A percentile compares a stretch with the other conserved stretches of the same genome.
Evolutionary conservation across 2,113 vertebrate species (phyloP).

Genomic region (Phoenicopterus ruber): DNA sequence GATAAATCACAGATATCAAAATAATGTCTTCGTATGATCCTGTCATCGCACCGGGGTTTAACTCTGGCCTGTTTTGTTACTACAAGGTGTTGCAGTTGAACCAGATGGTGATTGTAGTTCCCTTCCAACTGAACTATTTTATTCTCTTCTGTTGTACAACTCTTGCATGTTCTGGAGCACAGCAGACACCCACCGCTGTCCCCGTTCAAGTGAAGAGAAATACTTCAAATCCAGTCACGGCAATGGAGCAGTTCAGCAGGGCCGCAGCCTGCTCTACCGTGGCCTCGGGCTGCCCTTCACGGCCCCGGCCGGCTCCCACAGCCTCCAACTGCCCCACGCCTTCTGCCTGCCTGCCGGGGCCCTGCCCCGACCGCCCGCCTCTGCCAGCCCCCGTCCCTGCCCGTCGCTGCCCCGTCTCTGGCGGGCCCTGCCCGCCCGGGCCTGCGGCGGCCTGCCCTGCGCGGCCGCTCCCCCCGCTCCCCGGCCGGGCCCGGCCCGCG

Average conservation of each 20-base stretch:
- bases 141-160: neutral
- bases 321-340: fast-evolving
- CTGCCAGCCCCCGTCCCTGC: neutral
- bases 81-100: neutral
- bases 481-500: too few relatives aligned
- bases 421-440: too few relatives aligned
- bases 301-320: fast-evolving
- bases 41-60: neutral
- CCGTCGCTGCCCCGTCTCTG: neutral
- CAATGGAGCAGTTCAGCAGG: fast-evolving
- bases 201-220: neutral
- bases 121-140: fast-evolving
- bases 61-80: neutral
- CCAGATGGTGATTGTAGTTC: fast-evolving
- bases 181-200: too few relatives aligned
- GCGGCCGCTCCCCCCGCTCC: neutral
- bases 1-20: neutral
- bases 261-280: neutral
- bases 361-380: neutral
- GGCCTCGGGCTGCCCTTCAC: fast-evolving
- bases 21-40: fast-evolving
- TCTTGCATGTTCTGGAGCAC: neutral
- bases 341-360: neutral
- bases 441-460: neutral
- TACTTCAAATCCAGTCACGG: fast-evolving